These are phyloP conservation scores for Triplophysa yarkandensis DNA, from an alignment of 2,797 vertebrate genomes.

Conservation along the genomic window DNA sequence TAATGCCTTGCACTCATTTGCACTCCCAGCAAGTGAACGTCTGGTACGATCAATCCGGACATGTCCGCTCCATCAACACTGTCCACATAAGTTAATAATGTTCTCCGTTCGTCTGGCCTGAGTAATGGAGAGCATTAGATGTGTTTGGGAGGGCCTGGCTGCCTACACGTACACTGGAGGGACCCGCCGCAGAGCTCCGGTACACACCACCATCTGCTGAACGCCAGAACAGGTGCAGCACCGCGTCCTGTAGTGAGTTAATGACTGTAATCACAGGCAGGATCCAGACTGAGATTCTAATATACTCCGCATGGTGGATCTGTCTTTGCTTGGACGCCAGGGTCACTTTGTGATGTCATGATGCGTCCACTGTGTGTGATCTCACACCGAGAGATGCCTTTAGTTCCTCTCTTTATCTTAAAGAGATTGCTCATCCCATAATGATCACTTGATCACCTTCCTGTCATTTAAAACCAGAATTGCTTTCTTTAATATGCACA, in stretches of 20 bases:
- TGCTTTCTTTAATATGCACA: no score
- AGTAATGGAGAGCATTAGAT: conserved; percentile 35
- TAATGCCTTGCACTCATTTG: conserved; percentile 34
- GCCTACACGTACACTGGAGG: conserved; percentile 25
- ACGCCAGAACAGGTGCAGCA: conserved; percentile 59
- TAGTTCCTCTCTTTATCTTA: not conserved
- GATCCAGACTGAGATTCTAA: conserved; percentile 33
- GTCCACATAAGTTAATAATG: conserved; percentile 36
- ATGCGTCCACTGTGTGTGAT: not conserved
- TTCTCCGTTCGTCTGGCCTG: conserved; percentile 20
- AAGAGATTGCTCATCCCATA: no score
- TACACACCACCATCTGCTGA: conserved; percentile 58
- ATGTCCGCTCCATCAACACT: conserved; percentile 20
- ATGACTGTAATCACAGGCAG: conserved; percentile 66
- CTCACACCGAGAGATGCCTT: conserved; percentile 10
- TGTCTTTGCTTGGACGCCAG: conserved; percentile 14
- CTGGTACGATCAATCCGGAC: conserved; percentile 42
- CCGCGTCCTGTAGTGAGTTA: conserved; percentile 62
- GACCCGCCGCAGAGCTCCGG: conserved; percentile 43
- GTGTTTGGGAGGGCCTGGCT: conserved; percentile 46
- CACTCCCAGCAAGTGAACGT: conserved; percentile 42
- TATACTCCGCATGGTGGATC: conserved; percentile 33
- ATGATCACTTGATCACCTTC: no score
- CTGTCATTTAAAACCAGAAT: no score
- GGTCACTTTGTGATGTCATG: conserved; percentile 39